Evolutionary conservation across 2,888 invertebrate genomes (phyloP).

Genomic region (Alloplasta piceator): DNA sequence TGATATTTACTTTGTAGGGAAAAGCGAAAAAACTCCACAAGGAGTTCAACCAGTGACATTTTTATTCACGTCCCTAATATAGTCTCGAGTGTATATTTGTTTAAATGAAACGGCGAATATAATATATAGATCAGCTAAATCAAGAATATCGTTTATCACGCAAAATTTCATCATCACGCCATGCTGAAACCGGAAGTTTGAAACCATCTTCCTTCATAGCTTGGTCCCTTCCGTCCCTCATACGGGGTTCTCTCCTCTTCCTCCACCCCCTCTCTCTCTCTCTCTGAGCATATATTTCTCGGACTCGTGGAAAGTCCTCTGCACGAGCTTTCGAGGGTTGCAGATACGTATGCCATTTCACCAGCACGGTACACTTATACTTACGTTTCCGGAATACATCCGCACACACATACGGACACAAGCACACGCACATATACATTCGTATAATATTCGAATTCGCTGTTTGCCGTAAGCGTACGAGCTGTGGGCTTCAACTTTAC

Average conservation of each 20-base stretch:
- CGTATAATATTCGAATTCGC: constrained; percentile 5
- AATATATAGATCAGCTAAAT: constrained; percentile 20
- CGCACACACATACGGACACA: neutral
- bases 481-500: constrained; percentile 29
- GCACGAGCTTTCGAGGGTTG: constrained; percentile 12
- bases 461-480: constrained; percentile 35
- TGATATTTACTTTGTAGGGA: too few species aligned
- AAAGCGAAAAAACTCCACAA: too few species aligned
- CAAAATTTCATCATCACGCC: constrained; percentile 30
- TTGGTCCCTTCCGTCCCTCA: constrained; percentile 25
- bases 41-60: too few species aligned
- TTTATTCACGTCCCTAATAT: too few species aligned
- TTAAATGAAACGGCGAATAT: neutral
- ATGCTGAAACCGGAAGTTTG: constrained; percentile 50
- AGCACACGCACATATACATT: neutral
- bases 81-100: constrained; percentile 33
- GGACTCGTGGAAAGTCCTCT: constrained; percentile 17
- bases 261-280: neutral
- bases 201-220: constrained; percentile 45
- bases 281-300: constrained; percentile 20
- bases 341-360: constrained; percentile 14
- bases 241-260: neutral
- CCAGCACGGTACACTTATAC: constrained; percentile 1
- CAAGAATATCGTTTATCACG: constrained; percentile 13
- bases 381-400: constrained; percentile 14